These are phyloP conservation scores for Microplitis demolitor DNA, from an alignment of 1,140 invertebrate genomes.

Conservation along the genomic window DNA sequence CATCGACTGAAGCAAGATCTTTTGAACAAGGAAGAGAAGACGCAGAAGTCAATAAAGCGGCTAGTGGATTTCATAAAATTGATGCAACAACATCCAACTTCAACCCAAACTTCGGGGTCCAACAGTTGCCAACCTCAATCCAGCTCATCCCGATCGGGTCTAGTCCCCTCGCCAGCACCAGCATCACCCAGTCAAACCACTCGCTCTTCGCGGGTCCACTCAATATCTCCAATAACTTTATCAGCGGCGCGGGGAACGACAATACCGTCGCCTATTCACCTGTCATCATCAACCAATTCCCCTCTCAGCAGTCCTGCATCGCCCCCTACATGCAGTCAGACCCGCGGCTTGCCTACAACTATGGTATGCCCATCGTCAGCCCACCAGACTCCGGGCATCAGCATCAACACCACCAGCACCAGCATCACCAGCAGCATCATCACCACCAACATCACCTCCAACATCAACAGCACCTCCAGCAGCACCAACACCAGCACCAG, in stretches of 20 bases:
- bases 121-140: conserved; percentile 52
- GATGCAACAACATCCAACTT: conserved; percentile 46
- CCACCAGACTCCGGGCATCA: neutral
- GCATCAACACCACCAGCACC: conserved; percentile 10
- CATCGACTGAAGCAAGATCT: conserved; percentile 53
- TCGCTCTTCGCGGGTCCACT: neutral
- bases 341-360: conserved; percentile 3
- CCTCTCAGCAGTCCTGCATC: conserved; percentile 14
- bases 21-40: conserved; percentile 55
- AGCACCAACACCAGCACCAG: conserved; percentile 23
- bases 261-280: conserved; percentile 19
- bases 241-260: conserved; percentile 5
- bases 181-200: conserved; percentile 13
- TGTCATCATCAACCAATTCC: conserved; percentile 34
- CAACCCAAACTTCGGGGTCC: conserved; percentile 45
- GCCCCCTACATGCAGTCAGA: neutral
- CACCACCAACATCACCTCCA: conserved; percentile 35
- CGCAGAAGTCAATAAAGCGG: conserved; percentile 56
- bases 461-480: neutral
- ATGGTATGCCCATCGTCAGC: conserved; percentile 3
- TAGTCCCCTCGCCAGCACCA: conserved; percentile 28
- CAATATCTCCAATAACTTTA: conserved; percentile 23
- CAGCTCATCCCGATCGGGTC: conserved; percentile 54
- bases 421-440: conserved; percentile 20
- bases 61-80: conserved; percentile 56